Evolutionary conservation across 2,113 vertebrate species (phyloP), one percentile per base, ranked within the genome.

Genomic region (Coryphaenoides rupestris): DNA sequence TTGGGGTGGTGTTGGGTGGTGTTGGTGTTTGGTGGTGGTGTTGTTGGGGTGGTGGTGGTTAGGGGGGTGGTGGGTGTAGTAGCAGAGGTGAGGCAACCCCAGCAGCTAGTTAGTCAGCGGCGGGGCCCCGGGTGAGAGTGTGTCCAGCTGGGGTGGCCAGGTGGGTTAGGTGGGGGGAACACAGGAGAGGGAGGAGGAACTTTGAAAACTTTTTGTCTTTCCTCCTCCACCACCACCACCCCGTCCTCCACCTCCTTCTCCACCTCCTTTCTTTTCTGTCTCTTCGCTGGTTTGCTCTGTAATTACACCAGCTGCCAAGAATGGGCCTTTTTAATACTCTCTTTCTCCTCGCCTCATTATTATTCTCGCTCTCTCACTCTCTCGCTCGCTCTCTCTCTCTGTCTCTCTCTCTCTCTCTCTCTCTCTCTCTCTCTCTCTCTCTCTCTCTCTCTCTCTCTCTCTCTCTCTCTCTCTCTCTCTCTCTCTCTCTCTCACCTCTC

Each of bases 251-350:
- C 33, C 33, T 12, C 28, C 33, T n/a, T 12, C 33, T 17, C 17
- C 62, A 17, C n/a, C 33, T 10, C 13, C 7, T 40, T 40, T 40
- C 33, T 19, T n/a, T 68, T 63, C 70, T 77, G 65, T 65, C 26
- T 58, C 55, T 67, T 60, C 5, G 65, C 55, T 56, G 3, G 60
- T 68, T n/a, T 66, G 73, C 79, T 76, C 76, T 82, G 68, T 82
- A 82, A 82, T 82, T 82, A 82, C 70, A 66, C 76, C 79, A 78
- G 79, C 79, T 82, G 76, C 76, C 63, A 63, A 24, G 24, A 72
- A 60, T 55, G 19, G 54, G 54, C 13, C 54, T 55, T 55, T 55
- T 21, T 55, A 40, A 40, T 40, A 40, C 33, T 52, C 49, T 52
- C 49, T 52, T 52, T 52, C 49, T 21, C 21, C 53, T 12, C 9